Conservation (phyloP, 2,888 invertebrate species). For the Apotomis capreana region DNA sequence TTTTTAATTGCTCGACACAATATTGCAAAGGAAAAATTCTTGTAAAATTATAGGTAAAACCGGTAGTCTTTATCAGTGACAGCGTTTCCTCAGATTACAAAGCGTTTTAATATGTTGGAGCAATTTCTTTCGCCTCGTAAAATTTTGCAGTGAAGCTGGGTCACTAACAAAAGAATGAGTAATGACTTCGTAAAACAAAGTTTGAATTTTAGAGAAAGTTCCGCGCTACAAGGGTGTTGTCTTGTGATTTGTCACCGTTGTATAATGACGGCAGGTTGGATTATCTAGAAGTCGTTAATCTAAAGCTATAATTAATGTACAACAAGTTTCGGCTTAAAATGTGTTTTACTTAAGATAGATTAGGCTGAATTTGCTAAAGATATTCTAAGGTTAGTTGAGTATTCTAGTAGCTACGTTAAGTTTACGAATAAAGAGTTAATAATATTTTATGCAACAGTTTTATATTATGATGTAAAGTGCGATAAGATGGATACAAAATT, state of each 20-base stretch:
- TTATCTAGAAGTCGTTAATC: constrained; percentile 21
- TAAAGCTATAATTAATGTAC: not conserved
- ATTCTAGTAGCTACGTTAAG: no score
- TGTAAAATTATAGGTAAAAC: constrained; percentile 31
- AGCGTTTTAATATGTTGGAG: constrained; percentile 75
- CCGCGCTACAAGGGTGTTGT: constrained; percentile 68
- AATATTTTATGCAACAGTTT: no score
- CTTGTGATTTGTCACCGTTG: constrained; percentile 65
- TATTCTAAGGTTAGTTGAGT: not conserved
- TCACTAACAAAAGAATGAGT: constrained; percentile 80
- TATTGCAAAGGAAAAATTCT: not conserved
- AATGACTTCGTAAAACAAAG: constrained; percentile 79
- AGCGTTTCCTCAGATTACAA: constrained; percentile 60
- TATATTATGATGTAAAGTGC: no score
- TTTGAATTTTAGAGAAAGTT: constrained; percentile 67
- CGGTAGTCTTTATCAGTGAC: constrained; percentile 48
- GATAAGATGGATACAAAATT: no score
- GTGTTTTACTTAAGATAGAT: not conserved
- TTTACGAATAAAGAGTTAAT: no score
- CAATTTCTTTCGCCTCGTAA: constrained; percentile 77
- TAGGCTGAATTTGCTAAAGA: not conserved
- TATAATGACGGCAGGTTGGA: constrained; percentile 4
- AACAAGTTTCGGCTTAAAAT: not conserved
- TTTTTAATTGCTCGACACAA: constrained; percentile 6
- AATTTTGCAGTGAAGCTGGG: constrained; percentile 71